phyloP scores from a whole-genome alignment of 1,140 invertebrate species.

The Druon quercuslanigerum region DNA sequence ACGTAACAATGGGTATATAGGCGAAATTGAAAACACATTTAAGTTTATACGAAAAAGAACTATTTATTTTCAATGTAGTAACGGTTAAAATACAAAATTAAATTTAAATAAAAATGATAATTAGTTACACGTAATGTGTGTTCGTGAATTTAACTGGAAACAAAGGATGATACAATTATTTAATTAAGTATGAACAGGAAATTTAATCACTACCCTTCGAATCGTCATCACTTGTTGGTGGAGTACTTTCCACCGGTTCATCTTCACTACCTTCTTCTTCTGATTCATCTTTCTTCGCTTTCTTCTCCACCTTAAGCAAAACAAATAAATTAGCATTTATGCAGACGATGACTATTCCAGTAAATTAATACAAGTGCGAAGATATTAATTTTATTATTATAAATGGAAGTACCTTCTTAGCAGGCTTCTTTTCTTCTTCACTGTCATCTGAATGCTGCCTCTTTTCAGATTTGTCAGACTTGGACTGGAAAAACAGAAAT shows the following conservation, averaged over 20 bases:
- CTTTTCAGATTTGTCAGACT: slow-evolving; percentile 57
- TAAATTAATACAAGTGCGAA: slow-evolving; percentile 42
- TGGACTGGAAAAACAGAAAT: slow-evolving; percentile 34
- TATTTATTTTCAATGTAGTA: too few species aligned
- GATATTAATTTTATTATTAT: slow-evolving; percentile 14
- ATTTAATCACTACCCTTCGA: slow-evolving; percentile 69
- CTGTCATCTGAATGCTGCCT: slow-evolving; percentile 58
- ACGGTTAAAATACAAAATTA: too few species aligned
- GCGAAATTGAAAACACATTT: too few species aligned
- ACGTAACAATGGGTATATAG: too few species aligned
- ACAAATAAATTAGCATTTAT: slow-evolving; percentile 32
- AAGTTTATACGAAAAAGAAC: too few species aligned
- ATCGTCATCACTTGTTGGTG: slow-evolving; percentile 71
- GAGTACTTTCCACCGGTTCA: slow-evolving; percentile 67
- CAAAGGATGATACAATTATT: not conserved
- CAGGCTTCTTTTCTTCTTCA: slow-evolving; percentile 59
- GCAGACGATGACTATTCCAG: slow-evolving; percentile 33
- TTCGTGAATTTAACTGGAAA: slow-evolving; percentile 4
- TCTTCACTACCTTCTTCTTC: slow-evolving; percentile 69
- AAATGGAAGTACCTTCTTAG: slow-evolving; percentile 49
- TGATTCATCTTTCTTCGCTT: slow-evolving; percentile 59
- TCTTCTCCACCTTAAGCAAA: slow-evolving; percentile 46
- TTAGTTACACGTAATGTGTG: not conserved
- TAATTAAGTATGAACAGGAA: not conserved
- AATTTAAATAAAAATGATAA: too few species aligned